Conservation (phyloP, 2,113 vertebrate species). For the Antidorcas marsupialis region DNA sequence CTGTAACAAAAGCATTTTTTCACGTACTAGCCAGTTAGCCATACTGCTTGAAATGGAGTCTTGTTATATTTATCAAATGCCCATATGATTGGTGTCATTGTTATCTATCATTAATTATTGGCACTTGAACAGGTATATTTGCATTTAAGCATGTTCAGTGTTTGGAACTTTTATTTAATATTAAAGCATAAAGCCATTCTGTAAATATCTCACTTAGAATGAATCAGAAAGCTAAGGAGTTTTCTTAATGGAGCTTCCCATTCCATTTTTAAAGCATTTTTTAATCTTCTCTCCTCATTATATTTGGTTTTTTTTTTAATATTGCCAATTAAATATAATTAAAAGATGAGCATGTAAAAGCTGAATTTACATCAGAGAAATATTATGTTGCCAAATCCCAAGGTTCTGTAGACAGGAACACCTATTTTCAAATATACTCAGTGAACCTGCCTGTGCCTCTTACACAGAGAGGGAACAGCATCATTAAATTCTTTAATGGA, state of each 20-base stretch:
- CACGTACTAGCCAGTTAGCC: not conserved
- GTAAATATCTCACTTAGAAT: not conserved
- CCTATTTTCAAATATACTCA: not conserved
- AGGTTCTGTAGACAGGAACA: not conserved
- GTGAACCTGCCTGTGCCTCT: not conserved
- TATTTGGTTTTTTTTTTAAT: not conserved
- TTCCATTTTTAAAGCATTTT: not conserved
- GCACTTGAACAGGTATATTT: not conserved
- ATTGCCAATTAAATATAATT: not conserved
- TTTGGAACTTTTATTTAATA: not conserved
- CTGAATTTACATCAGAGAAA: not conserved
- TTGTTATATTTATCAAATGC: not conserved
- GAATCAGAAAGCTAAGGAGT: not conserved
- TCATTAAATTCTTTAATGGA: not conserved
- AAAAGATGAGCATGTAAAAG: not conserved
- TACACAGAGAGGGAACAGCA: no score
- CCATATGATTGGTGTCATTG: not conserved
- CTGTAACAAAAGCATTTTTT: not conserved
- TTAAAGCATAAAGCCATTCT: not conserved
- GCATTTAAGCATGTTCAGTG: not conserved
- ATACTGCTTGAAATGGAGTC: not conserved
- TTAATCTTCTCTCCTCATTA: not conserved
- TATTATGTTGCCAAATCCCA: not conserved
- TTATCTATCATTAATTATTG: not conserved
- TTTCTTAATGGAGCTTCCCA: not conserved